Evolutionary conservation across 2,113 vertebrate species (phyloP).

Genomic region (Paramormyrops kingsleyae): DNA sequence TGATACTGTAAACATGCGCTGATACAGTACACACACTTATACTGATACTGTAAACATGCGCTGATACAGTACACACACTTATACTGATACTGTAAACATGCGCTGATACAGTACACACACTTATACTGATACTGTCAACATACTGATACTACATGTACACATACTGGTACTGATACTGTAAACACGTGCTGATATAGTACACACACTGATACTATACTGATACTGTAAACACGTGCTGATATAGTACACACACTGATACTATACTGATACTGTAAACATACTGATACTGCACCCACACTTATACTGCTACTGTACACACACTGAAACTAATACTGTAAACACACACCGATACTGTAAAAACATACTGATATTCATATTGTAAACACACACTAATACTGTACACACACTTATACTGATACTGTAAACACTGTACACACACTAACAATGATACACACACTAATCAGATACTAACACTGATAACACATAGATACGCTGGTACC

Average conservation of each 20-base stretch:
- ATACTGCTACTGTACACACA: neutral
- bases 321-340: no score
- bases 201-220: neutral
- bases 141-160: neutral
- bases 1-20: neutral
- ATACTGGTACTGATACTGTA: neutral
- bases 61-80: no score
- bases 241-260: neutral
- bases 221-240: neutral
- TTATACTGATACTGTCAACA: neutral
- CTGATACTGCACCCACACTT: no score
- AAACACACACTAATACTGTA: neutral
- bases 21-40: neutral
- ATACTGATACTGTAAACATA: neutral
- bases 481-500: neutral
- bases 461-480: neutral
- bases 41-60: neutral
- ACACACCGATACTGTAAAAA: neutral
- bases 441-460: neutral
- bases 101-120: neutral
- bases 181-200: neutral
- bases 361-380: neutral
- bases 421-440: neutral
- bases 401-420: neutral
- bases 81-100: neutral